Conservation (phyloP, 2,113 vertebrate species). For the Spea multiplicata region DNA sequence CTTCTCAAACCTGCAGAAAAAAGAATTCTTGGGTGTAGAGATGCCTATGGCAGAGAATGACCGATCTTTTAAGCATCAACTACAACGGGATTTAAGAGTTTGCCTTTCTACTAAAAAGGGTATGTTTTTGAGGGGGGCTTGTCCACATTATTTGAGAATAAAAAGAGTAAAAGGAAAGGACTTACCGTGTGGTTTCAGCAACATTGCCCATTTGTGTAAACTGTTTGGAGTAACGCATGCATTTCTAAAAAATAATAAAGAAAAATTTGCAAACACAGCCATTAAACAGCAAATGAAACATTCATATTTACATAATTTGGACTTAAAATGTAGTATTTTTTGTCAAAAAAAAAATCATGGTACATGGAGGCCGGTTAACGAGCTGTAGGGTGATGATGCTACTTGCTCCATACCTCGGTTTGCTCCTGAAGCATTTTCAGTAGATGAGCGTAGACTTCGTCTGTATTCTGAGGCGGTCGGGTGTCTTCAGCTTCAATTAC, state of each 20-base stretch:
- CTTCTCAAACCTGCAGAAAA: constrained; percentile 82
- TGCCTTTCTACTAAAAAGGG: no score
- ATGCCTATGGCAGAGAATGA: no score
- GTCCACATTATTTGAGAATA: no score
- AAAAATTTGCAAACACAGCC: not conserved
- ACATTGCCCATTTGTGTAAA: constrained; percentile 93
- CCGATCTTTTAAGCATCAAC: no score
- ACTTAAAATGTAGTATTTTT: no score
- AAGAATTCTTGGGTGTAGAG: not conserved
- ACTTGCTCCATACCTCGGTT: constrained; percentile 70
- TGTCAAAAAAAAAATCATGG: no score
- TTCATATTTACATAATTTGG: no score
- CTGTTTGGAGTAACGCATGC: constrained; percentile 87
- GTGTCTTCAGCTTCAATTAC: constrained; percentile 87
- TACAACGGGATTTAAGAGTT: no score
- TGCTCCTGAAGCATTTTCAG: constrained; percentile 86
- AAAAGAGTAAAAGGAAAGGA: not conserved
- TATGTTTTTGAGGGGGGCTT: no score
- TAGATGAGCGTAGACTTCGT: constrained; percentile 83
- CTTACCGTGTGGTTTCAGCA: constrained; percentile 86
- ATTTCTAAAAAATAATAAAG: constrained; percentile 74
- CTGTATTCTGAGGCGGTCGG: constrained; percentile 79
- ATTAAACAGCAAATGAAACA: no score
- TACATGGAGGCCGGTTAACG: no score
- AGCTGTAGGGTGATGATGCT: constrained; percentile 27